Conservation (phyloP, 2,113 vertebrate species). For the Platichthys stellatus region DNA sequence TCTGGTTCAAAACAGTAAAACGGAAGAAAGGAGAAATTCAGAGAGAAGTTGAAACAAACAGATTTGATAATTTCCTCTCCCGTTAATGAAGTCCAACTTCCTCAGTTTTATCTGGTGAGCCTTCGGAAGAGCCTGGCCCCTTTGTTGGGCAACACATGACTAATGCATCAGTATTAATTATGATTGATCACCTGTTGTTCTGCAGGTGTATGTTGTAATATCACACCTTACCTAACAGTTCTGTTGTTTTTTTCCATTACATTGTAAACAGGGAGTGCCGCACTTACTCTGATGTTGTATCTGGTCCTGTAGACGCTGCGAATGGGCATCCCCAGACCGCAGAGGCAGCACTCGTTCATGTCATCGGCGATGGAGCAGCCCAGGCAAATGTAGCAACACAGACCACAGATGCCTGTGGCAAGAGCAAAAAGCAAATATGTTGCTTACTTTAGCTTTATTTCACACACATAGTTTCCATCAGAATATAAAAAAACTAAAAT, state of each 20-base stretch:
- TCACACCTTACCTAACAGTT: background rate
- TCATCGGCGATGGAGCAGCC: constrained; percentile 78
- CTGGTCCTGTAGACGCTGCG: constrained; percentile 87
- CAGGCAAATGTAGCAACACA: constrained; percentile 77
- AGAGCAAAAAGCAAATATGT: background rate
- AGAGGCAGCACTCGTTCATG: constrained; percentile 88
- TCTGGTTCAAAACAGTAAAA: too few species aligned
- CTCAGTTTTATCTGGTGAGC: background rate
- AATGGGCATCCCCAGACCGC: constrained; percentile 77
- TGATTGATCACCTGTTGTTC: too few species aligned
- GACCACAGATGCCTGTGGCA: constrained; percentile 78
- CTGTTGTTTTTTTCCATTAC: background rate
- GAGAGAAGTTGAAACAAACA: too few species aligned
- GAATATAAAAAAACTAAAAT: too few species aligned
- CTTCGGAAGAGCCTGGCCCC: background rate
- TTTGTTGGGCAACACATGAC: background rate
- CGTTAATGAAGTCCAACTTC: background rate
- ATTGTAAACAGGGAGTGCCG: background rate
- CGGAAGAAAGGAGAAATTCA: too few species aligned
- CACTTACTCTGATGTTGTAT: constrained; percentile 85
- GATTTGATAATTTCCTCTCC: too few species aligned
- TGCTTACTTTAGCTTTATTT: background rate
- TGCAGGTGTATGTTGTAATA: too few species aligned
- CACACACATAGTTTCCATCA: background rate
- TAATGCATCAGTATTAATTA: too few species aligned